Evolutionary conservation across 1,140 invertebrate species (phyloP).

Genomic region (Neodiprion pinetum): DNA sequence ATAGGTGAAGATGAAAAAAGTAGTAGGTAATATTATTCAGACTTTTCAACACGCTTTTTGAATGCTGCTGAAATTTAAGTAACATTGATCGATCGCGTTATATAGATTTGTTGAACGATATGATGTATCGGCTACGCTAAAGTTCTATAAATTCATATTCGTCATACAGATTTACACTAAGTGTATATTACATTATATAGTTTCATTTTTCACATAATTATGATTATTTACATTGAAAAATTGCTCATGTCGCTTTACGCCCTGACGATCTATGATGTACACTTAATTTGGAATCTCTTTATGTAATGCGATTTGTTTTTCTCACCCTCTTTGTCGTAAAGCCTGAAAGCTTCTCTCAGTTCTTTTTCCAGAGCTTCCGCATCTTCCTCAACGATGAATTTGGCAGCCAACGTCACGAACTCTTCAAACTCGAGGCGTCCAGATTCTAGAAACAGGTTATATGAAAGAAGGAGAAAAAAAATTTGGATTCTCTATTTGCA

Average conservation of each 20-base stretch:
- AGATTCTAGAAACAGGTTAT: conserved; percentile 71
- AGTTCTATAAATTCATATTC: too few relatives aligned
- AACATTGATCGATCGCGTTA: background rate
- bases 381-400: conserved; percentile 95
- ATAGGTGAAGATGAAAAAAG: background rate
- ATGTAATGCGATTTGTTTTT: conserved; percentile 9
- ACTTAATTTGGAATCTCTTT: background rate
- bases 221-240: background rate
- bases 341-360: conserved; percentile 89
- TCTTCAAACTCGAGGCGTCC: conserved; percentile 94
- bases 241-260: background rate
- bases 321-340: conserved; percentile 85
- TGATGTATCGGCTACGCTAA: too few relatives aligned
- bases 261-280: background rate
- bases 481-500: too few relatives aligned
- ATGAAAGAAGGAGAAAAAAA: too few relatives aligned
- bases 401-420: conserved; percentile 91
- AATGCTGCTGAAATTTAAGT: background rate
- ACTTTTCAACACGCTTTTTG: conserved; percentile 3
- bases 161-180: too few relatives aligned
- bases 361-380: conserved; percentile 93
- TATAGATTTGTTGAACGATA: background rate
- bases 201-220: background rate
- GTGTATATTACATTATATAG: too few relatives aligned
- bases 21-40: background rate